phyloP scores from a whole-genome alignment of 2,888 invertebrate species.

The Pristionchus maxplancki region DNA sequence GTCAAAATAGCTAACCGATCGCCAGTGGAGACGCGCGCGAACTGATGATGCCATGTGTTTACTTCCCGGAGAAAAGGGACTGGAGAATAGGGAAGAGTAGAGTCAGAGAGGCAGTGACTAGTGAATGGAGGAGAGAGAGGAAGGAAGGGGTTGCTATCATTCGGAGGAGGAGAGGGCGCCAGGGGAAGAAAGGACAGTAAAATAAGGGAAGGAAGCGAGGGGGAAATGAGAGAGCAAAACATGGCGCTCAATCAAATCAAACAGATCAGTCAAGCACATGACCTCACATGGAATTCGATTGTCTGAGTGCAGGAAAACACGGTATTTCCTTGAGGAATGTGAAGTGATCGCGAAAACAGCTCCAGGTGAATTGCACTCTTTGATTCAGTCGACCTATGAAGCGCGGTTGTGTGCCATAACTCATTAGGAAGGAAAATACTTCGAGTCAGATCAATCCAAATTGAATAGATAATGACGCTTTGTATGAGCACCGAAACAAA shows the following conservation, averaged over 20 bases:
- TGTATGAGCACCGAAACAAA: too few species aligned
- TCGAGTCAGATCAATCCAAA: background rate
- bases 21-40: background rate
- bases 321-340: background rate
- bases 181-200: constrained; percentile 27
- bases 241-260: background rate
- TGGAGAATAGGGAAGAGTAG: background rate
- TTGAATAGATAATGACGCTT: too few species aligned
- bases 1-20: background rate
- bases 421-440: background rate
- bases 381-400: background rate
- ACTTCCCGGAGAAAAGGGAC: background rate
- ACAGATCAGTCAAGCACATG: background rate
- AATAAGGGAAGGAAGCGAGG: background rate
- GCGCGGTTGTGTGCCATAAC: too few species aligned
- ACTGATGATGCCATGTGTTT: background rate
- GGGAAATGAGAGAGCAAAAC: background rate
- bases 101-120: background rate
- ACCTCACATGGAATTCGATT: background rate
- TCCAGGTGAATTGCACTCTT: background rate
- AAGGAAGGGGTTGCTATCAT: constrained; percentile 25
- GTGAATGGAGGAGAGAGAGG: background rate
- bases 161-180: background rate
- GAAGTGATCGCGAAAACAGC: background rate
- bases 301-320: background rate